Evolutionary conservation across 2,797 vertebrate genomes (phyloP).

Genomic region (Neostethus bicornis): DNA sequence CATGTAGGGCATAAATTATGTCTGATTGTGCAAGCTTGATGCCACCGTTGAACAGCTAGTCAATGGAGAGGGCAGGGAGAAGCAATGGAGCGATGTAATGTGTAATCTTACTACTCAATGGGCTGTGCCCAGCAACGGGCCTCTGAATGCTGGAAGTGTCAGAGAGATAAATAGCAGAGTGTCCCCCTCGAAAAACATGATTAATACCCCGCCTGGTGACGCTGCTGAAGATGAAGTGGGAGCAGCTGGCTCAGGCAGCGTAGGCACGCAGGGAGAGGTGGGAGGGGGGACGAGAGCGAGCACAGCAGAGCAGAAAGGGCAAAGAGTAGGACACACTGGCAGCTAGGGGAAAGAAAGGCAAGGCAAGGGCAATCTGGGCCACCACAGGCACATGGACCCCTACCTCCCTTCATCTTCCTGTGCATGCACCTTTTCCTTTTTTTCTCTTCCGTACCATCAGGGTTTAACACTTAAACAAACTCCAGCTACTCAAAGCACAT

Average conservation of each 20-base stretch:
- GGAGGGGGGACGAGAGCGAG: conserved; percentile 74
- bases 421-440: conserved; percentile 32
- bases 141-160: conserved; percentile 97
- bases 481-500: conserved; percentile 40
- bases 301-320: conserved; percentile 97
- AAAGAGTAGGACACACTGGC: conserved; percentile 94
- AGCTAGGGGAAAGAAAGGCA: conserved; percentile 82
- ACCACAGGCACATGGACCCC: conserved; percentile 69
- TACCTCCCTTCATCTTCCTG: conserved; percentile 50
- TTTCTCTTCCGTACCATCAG: conserved; percentile 16
- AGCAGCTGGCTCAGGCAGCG: conserved; percentile 99
- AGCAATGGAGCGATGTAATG: conserved; percentile 99
- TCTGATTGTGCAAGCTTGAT: conserved; percentile 93
- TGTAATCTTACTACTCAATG: conserved; percentile 99
- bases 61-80: conserved; percentile 99
- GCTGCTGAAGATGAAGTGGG: conserved; percentile 99
- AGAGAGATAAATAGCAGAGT: conserved; percentile 99
- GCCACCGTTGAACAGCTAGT: conserved; percentile 96
- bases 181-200: conserved; percentile 99
- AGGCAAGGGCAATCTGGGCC: conserved; percentile 83
- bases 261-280: conserved; percentile 90
- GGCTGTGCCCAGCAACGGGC: conserved; percentile 97
- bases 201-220: conserved; percentile 99
- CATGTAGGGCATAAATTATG: conserved; percentile 94
- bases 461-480: conserved; percentile 74